phyloP scores from a whole-genome alignment of 1,140 invertebrate genomes.

The Aphidius ervi region DNA sequence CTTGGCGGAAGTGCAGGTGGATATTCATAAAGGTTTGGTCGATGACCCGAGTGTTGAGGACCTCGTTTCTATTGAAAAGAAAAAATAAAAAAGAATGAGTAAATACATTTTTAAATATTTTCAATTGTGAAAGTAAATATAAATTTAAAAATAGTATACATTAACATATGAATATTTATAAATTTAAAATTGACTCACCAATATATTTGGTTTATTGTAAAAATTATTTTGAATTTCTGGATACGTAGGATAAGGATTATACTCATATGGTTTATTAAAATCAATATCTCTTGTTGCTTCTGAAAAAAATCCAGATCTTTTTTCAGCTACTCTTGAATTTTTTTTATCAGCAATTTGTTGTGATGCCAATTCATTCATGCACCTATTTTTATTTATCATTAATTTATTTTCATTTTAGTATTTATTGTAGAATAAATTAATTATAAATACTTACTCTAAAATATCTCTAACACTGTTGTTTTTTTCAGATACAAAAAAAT shows the following conservation, averaged over 20 bases:
- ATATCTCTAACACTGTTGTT: conserved; percentile 39
- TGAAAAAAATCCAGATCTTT: conserved; percentile 8
- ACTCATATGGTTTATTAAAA: neutral
- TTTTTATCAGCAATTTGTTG: conserved; percentile 15
- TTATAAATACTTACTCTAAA: conserved; percentile 33
- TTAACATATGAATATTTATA: too few relatives aligned
- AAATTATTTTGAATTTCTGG: conserved; percentile 1
- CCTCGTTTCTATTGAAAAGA: conserved; percentile 5
- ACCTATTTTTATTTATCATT: conserved; percentile 26
- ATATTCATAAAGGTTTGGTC: conserved; percentile 5
- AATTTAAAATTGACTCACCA: neutral
- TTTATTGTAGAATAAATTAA: conserved; percentile 2
- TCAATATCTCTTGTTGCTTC: neutral
- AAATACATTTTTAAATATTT: too few relatives aligned
- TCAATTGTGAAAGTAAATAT: too few relatives aligned
- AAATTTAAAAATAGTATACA: too few relatives aligned
- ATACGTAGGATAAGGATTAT: conserved; percentile 12
- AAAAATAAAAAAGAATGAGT: neutral
- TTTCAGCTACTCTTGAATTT: conserved; percentile 13
- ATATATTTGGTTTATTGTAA: conserved; percentile 7
- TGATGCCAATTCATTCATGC: conserved; percentile 29
- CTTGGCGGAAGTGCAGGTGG: conserved; percentile 16
- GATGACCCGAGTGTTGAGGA: neutral
- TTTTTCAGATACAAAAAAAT: conserved; percentile 26
- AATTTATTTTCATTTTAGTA: neutral